Base-by-base conservation (phyloP, 2,888 invertebrate species). In the Drosophila nr. medialis region DNA sequence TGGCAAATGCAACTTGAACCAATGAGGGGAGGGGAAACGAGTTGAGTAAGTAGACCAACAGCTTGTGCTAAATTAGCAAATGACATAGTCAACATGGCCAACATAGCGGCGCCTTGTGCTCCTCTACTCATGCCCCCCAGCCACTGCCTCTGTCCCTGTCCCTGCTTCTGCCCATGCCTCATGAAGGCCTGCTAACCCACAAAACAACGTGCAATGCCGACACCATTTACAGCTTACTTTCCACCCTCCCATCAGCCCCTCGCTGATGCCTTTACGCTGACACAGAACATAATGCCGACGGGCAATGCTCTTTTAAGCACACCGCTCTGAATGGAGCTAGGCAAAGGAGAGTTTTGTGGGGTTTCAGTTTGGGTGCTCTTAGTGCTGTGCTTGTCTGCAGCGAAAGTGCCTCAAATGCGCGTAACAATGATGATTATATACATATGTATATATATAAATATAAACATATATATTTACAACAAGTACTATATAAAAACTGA, bases 281-380 rank as follows among this genome's bases (percentile, higher is more conserved):
- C 89, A 88, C 89, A 83, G 83, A 88, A 86, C 86, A 89, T 89
- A 89, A 90, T 83, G 90, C 89, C 90, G 86, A 77, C 89, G 91
- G 91, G 91, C 89, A 89, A 91, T 89, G 91, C 90, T 89, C 89
- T 86, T 91, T 89, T 81, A 81, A 91, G 89, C 89, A 91, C 86
- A 72, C 84, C 79, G 72, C 71, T 67, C 63, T 74, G 71, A 74
- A 83, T 85, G 68, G 72, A 50, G 63, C 53, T 15, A 40, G 68
- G 58, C 71, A 59, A 49, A 11, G 54, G 55, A 50, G 65, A 59
- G 42, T 42, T 21, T 21, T 11, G n/a, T 53, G 58, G 42, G 40
- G 51, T 13, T 36, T 49, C 30, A 30, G 48, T n/a, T 58, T 29
- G 50, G 69, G 27, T 50, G 59, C 50, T 58, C 30, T 59, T n/a